Conservation (phyloP, 2,113 vertebrate species). For the Prietella phreatophila region DNA sequence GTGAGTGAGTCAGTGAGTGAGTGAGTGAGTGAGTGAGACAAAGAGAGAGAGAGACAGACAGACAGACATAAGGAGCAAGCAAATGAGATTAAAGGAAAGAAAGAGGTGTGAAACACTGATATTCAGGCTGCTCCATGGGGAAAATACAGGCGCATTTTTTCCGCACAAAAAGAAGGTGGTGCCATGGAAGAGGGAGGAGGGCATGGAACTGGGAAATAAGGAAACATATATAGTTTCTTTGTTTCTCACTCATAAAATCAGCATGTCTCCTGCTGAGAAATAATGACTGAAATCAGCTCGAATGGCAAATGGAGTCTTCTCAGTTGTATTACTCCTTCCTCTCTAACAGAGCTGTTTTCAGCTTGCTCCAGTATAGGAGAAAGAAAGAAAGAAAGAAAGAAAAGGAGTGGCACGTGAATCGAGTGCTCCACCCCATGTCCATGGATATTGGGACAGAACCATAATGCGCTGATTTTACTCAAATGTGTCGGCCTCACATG, state of each 20-base stretch:
- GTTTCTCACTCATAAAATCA: conserved; percentile 33
- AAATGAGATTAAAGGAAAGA: conserved; percentile 14
- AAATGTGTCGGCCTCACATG: conserved; percentile 70
- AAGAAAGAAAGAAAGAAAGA: conserved; percentile 37
- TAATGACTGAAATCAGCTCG: neutral
- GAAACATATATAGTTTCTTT: conserved; percentile 40
- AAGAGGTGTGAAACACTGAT: conserved; percentile 22
- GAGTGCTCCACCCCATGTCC: conserved; percentile 47
- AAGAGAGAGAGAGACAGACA: neutral
- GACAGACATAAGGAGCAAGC: neutral
- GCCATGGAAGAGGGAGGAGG: conserved; percentile 31
- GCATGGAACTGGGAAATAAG: conserved; percentile 54
- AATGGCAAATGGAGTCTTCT: conserved; percentile 7
- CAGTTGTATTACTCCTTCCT: conserved; percentile 1
- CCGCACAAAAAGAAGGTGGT: conserved; percentile 42
- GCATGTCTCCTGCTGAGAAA: neutral
- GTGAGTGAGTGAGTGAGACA: neutral
- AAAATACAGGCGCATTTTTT: conserved; percentile 16
- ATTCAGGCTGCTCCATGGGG: conserved; percentile 4
- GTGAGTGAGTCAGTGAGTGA: neutral
- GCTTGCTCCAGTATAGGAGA: conserved; percentile 11
- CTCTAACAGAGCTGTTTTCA: conserved; percentile 39
- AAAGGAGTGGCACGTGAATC: conserved; percentile 57
- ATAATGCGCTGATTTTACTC: conserved; percentile 58
- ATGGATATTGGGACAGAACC: conserved; percentile 65